A percentile compares a stretch with the other conserved stretches of the same genome.
phyloP scores from a whole-genome alignment of 2,888 invertebrate species.

The Napeogenes inachia region DNA sequence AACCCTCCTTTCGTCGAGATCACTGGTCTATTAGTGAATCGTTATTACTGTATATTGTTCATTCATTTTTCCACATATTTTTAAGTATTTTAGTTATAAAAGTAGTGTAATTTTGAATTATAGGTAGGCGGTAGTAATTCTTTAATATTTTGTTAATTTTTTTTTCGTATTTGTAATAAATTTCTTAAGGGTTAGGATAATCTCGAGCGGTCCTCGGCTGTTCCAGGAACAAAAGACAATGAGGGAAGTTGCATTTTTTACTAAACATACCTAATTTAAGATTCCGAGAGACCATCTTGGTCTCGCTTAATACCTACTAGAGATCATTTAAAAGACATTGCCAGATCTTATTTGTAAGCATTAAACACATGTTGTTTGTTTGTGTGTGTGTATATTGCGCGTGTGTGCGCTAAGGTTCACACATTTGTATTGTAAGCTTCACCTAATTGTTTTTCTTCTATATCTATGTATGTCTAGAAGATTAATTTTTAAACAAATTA shows the following conservation, averaged over 20 bases:
- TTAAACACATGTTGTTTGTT: slow-evolving; percentile 63
- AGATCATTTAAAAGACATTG: slow-evolving; percentile 54
- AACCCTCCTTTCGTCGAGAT: slow-evolving; percentile 35
- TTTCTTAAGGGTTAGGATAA: slow-evolving; percentile 67
- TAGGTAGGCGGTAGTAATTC: slow-evolving; percentile 72
- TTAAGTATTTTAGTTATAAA: slow-evolving; percentile 72
- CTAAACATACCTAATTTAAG: slow-evolving; percentile 44
- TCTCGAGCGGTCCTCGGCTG: slow-evolving; percentile 61
- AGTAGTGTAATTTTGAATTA: slow-evolving; percentile 72
- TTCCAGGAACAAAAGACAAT: slow-evolving; percentile 73
- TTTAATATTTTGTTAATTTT: slow-evolving; percentile 73
- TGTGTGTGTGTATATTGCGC: slow-evolving; percentile 52
- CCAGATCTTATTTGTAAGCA: slow-evolving; percentile 61
- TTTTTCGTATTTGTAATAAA: slow-evolving; percentile 64
- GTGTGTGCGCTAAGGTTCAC: slow-evolving; percentile 38
- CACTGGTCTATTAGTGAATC: slow-evolving; percentile 71
- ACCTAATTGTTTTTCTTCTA: slow-evolving; percentile 66
- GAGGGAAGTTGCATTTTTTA: slow-evolving; percentile 70
- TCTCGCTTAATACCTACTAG: slow-evolving; percentile 21
- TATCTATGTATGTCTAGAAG: slow-evolving; percentile 67
- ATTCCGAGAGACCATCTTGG: slow-evolving; percentile 22
- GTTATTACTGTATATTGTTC: slow-evolving; percentile 77
- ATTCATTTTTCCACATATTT: slow-evolving; percentile 74
- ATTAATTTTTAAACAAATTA: slow-evolving; percentile 66
- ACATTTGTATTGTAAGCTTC: slow-evolving; percentile 58